Conservation (phyloP, 2,888 invertebrate species). For the Agrypnus murinus region DNA sequence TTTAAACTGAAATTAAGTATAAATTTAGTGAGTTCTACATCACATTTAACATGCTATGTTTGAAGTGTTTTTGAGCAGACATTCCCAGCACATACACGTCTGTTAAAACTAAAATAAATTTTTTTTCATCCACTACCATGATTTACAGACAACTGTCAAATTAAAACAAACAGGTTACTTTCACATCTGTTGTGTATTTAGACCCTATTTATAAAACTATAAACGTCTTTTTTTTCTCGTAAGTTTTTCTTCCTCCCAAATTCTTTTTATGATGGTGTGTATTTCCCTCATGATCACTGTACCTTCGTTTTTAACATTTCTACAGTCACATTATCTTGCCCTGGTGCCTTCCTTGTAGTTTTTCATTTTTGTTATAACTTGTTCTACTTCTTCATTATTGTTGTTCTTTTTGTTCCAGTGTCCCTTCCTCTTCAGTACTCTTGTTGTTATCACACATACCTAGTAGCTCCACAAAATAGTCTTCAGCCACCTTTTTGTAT, state of each 20-base stretch:
- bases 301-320: slow-evolving; percentile 4
- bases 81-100: no score
- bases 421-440: background rate
- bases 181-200: no score
- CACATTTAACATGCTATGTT: no score
- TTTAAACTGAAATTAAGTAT: no score
- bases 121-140: no score
- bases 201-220: no score
- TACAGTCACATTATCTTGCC: background rate
- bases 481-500: background rate
- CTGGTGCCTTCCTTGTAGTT: slow-evolving; percentile 20
- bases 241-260: slow-evolving; percentile 5
- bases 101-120: no score
- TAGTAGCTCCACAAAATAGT: slow-evolving; percentile 2
- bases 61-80: no score
- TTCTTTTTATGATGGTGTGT: background rate
- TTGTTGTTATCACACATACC: slow-evolving; percentile 8
- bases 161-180: no score
- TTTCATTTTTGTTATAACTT: background rate
- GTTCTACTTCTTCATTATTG: slow-evolving; percentile 11
- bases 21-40: no score
- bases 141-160: no score
- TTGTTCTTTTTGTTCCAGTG: background rate
- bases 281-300: background rate
- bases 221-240: background rate